phyloP scores from a whole-genome alignment of 2,888 invertebrate species.

The Dynastes tityus region DNA sequence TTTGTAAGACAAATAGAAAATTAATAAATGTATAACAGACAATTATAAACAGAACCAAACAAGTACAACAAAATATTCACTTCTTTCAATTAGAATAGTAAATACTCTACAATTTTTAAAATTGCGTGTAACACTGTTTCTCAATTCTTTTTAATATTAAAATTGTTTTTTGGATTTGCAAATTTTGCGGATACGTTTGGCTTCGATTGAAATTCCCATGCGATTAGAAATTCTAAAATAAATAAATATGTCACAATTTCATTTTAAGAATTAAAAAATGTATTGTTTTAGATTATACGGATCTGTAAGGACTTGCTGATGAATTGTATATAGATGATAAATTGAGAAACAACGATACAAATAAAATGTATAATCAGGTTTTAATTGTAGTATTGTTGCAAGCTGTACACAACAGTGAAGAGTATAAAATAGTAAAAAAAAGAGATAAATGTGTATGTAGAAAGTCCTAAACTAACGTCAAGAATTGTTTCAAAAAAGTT shows the following conservation, averaged over 20 bases:
- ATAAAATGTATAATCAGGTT: constrained; percentile 34
- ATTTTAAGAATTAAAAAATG: no score
- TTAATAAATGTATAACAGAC: constrained; percentile 19
- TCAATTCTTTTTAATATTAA: no score
- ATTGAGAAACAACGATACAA: no score
- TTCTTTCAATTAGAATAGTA: constrained; percentile 7
- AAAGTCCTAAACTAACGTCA: constrained; percentile 41
- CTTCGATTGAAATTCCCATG: no score
- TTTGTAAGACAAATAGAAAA: constrained; percentile 36
- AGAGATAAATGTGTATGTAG: constrained; percentile 36
- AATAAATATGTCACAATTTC: no score
- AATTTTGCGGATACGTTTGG: no score
- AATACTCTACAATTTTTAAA: constrained; percentile 23
- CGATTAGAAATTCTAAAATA: no score
- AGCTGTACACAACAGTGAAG: constrained; percentile 58
- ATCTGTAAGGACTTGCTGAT: no score
- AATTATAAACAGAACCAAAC: constrained; percentile 11
- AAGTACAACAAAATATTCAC: constrained; percentile 28
- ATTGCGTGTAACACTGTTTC: constrained; percentile 2
- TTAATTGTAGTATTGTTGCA: constrained; percentile 53
- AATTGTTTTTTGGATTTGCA: no score
- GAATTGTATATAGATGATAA: not conserved
- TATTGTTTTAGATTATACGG: no score
- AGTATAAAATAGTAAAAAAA: constrained; percentile 42
- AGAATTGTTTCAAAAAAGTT: constrained; percentile 48